Base-by-base conservation (phyloP, 2,888 invertebrate species). In the Sarcophaga carnaria region DNA sequence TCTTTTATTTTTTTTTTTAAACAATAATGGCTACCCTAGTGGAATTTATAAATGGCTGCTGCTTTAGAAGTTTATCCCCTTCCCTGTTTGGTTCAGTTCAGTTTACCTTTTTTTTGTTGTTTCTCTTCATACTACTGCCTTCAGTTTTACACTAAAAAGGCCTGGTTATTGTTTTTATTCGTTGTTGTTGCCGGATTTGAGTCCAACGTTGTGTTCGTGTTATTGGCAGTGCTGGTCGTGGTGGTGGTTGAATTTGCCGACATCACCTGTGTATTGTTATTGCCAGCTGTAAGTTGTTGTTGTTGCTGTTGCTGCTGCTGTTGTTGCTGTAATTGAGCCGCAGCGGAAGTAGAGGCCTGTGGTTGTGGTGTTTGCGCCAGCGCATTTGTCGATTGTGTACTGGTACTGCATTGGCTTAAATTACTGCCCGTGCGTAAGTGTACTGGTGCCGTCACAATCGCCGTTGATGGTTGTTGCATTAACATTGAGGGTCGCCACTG, bases 341-440 rank as follows among this genome's bases (percentile, higher is more conserved):
- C 88, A 72, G 89, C 88, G 89, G 89, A 88, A 82, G 90, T 89
- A 37, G 90, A 89, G 69, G 89, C 88, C 87, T 90, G 90, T 70
- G 90, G 89, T 88, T 90, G 90, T 14, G 90, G 89, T 88, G 90
- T 88, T 88, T 89, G 90, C 79, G 89, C 89, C 63, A 90, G 89
- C 80, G 91, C 90, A n/a, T 92, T 92, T 22, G 93, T 93, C 25
- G 93, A 93, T 90, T 93, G 93, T 22, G 93, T 93, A 79, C 92
- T 92, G 22, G 93, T 93, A 89, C 92, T 92, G 62, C 93, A 92
- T 89, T 92, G 92, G 87, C 93, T 93, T 47, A 93, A 88, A 17
- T 93, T 93, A 87, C 93, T 93, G 81, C 93, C 92, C 75, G 91
- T 93, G 89, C 93, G 92, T 89, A 93, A 89, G 78, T 93, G 93